phyloP scores from a whole-genome alignment of 2,888 invertebrate genomes.

The Melanargia galathea region DNA sequence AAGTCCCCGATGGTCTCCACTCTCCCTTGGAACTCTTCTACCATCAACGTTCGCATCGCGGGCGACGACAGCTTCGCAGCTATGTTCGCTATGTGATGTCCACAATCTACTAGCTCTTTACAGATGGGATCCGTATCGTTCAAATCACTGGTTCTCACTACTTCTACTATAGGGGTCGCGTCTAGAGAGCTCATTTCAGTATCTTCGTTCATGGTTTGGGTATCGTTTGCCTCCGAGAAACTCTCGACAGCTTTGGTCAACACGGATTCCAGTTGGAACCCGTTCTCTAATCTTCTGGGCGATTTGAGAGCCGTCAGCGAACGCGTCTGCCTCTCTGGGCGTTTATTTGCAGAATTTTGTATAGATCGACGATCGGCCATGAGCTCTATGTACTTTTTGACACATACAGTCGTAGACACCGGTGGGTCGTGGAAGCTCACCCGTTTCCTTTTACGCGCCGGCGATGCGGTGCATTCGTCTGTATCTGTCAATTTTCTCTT shows the following conservation, averaged over 20 bases:
- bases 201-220: constrained; percentile 46
- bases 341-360: constrained; percentile 61
- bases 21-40: constrained; percentile 74
- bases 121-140: constrained; percentile 80
- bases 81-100: constrained; percentile 75
- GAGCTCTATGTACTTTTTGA: constrained; percentile 74
- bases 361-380: constrained; percentile 61
- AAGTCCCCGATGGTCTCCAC: no score
- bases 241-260: constrained; percentile 67
- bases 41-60: constrained; percentile 73
- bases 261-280: constrained; percentile 62
- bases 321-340: constrained; percentile 58
- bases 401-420: constrained; percentile 83
- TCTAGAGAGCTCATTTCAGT: constrained; percentile 64
- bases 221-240: constrained; percentile 51
- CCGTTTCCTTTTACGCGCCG: constrained; percentile 86
- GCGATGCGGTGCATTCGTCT: constrained; percentile 77
- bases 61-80: constrained; percentile 78
- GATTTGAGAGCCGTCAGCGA: constrained; percentile 53
- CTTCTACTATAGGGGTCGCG: constrained; percentile 64
- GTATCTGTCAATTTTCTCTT: constrained; percentile 82
- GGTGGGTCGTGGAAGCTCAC: constrained; percentile 92
- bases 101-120: constrained; percentile 74
- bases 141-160: constrained; percentile 65
- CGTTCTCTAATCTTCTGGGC: constrained; percentile 65